Percentiles rank a stretch among this genome's conserved stretches.
Evolutionary conservation across 2,888 invertebrate genomes (phyloP).

Genomic region (Saturnia pavonia): DNA sequence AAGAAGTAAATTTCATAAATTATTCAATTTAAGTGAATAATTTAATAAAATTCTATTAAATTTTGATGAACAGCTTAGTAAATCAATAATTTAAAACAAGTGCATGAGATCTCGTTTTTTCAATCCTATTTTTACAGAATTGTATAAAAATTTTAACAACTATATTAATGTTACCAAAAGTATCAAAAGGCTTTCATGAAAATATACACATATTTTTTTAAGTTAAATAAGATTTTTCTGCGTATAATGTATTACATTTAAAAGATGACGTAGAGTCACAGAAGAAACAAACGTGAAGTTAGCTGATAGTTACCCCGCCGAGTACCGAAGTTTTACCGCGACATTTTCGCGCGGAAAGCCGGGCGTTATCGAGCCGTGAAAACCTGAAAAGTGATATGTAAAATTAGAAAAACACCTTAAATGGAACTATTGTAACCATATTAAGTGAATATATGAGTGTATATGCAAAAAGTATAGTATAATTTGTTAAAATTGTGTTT

Average conservation of each 20-base stretch:
- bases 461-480: conserved; percentile 45
- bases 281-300: conserved; percentile 80
- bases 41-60: neutral
- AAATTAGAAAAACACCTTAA: conserved; percentile 45
- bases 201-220: neutral
- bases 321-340: conserved; percentile 76
- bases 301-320: conserved; percentile 55
- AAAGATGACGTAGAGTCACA: conserved; percentile 66
- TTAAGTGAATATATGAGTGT: conserved; percentile 44
- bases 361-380: conserved; percentile 81
- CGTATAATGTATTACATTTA: conserved; percentile 43
- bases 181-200: neutral
- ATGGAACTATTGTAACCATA: conserved; percentile 47
- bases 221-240: conserved; percentile 28
- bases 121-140: neutral
- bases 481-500: conserved; percentile 48
- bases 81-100: neutral
- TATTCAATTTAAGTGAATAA: neutral
- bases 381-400: conserved; percentile 68
- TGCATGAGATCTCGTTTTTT: neutral
- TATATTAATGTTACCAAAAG: neutral
- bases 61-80: neutral
- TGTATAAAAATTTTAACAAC: neutral
- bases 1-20: neutral
- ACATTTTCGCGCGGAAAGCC: conserved; percentile 83